These are phyloP conservation scores for Actinia tenebrosa DNA, from an alignment of 64 coral and sea anemone genomes.

Conservation along the genomic window DNA sequence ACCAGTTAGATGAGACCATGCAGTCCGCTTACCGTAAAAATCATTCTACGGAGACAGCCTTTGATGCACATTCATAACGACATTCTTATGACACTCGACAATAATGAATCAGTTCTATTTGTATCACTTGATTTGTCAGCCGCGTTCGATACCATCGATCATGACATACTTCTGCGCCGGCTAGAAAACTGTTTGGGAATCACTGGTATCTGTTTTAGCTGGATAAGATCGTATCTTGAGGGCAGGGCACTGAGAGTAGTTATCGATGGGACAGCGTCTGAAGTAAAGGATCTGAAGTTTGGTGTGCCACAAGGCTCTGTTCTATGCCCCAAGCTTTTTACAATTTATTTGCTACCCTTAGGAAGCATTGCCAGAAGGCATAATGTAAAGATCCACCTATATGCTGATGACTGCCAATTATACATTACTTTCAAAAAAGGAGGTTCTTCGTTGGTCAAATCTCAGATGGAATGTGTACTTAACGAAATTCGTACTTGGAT, in stretches of 20 bases:
- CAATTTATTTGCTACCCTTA: background rate
- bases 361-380: background rate
- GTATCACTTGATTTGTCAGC: conserved; percentile 22
- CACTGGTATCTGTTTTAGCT: background rate
- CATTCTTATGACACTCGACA: background rate
- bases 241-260: background rate
- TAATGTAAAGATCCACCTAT: background rate
- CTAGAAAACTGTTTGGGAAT: background rate
- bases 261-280: background rate
- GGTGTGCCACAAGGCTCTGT: background rate
- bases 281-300: background rate
- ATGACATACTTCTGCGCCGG: background rate
- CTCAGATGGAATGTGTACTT: background rate
- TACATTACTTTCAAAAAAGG: background rate
- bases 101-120: background rate
- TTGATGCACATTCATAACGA: conserved; percentile 14
- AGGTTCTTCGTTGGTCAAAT: background rate
- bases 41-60: conserved; percentile 28
- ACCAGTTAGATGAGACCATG: conserved; percentile 1
- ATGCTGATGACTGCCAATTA: background rate
- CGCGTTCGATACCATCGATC: conserved; percentile 6
- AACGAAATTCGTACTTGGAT: background rate
- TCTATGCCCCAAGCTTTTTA: background rate
- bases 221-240: too few relatives aligned
- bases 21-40: conserved; percentile 25